These are phyloP conservation scores for Drosophila nr. fundita DNA, from an alignment of 2,888 invertebrate genomes.

Conservation along the genomic window DNA sequence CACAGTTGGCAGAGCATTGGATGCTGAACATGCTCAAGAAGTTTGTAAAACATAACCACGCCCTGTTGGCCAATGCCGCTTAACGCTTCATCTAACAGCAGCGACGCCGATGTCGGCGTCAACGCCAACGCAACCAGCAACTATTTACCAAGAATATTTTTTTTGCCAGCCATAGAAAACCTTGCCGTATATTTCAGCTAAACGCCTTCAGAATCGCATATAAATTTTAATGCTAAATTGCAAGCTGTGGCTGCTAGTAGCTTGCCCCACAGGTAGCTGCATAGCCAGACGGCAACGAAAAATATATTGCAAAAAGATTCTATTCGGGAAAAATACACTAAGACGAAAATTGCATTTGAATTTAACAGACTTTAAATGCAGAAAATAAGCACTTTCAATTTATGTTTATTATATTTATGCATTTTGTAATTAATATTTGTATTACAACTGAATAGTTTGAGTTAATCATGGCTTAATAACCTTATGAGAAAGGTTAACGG, in stretches of 20 bases:
- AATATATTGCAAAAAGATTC: slow-evolving; percentile 5
- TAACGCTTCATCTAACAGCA: slow-evolving; percentile 69
- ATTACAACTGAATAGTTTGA: not conserved
- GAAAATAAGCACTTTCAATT: not conserved
- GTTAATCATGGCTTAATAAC: not conserved
- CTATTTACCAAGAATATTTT: slow-evolving; percentile 76
- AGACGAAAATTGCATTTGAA: not conserved
- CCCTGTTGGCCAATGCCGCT: slow-evolving; percentile 63
- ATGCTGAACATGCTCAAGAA: slow-evolving; percentile 77
- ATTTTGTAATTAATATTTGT: not conserved
- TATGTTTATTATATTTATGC: not conserved
- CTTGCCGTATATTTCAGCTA: slow-evolving; percentile 67
- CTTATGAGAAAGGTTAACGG: slow-evolving; percentile 21
- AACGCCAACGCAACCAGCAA: slow-evolving; percentile 39
- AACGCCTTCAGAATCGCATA: slow-evolving; percentile 69
- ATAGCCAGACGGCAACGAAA: slow-evolving; percentile 10
- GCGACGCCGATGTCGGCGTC: slow-evolving; percentile 11
- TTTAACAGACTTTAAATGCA: not conserved
- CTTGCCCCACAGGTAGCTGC: slow-evolving; percentile 18
- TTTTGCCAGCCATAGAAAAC: slow-evolving; percentile 29
- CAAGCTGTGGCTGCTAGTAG: slow-evolving; percentile 42
- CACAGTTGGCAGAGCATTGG: slow-evolving; percentile 51
- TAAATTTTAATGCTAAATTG: slow-evolving; percentile 78
- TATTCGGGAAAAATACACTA: slow-evolving; percentile 1
- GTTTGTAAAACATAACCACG: slow-evolving; percentile 77